Evolutionary conservation across 2,888 invertebrate species (phyloP).

Genomic region (Phorcus lineatus): DNA sequence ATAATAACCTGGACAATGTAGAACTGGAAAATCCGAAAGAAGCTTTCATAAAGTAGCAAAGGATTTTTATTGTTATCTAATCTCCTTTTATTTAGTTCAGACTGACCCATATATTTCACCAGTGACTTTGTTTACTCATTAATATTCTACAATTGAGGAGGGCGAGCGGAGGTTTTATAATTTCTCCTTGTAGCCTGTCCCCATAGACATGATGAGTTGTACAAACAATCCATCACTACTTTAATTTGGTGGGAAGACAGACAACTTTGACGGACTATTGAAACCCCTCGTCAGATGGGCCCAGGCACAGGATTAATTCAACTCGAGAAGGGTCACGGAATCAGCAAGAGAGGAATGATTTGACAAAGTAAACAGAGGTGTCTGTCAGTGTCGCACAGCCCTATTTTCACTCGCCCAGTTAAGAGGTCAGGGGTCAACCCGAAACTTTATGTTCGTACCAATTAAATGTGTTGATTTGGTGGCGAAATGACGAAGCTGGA

Average conservation of each 20-base stretch:
- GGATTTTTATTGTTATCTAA: too few relatives aligned
- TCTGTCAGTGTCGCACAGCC: conserved; percentile 17
- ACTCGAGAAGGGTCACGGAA: conserved; percentile 16
- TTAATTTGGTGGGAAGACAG: conserved; percentile 12
- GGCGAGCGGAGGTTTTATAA: not conserved
- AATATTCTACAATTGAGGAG: conserved; percentile 17
- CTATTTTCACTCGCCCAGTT: not conserved
- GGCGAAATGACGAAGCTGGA: conserved; percentile 20
- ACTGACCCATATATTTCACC: not conserved
- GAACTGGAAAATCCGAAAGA: too few relatives aligned
- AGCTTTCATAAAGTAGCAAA: too few relatives aligned
- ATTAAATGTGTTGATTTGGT: conserved; percentile 28
- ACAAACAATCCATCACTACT: conserved; percentile 23
- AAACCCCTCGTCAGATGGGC: not conserved
- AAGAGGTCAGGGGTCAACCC: conserved; percentile 26
- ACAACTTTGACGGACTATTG: not conserved
- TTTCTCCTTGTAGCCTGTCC: not conserved
- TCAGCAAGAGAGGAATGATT: conserved; percentile 15
- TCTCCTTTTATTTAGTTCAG: not conserved
- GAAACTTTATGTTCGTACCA: conserved; percentile 31
- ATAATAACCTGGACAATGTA: too few relatives aligned
- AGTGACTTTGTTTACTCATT: conserved; percentile 10
- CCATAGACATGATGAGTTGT: conserved; percentile 2
- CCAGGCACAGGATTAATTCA: conserved; percentile 13
- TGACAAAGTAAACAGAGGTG: conserved; percentile 16